phyloP scores from a whole-genome alignment of 2,888 invertebrate genomes.

The Shargacucullia verbasci region DNA sequence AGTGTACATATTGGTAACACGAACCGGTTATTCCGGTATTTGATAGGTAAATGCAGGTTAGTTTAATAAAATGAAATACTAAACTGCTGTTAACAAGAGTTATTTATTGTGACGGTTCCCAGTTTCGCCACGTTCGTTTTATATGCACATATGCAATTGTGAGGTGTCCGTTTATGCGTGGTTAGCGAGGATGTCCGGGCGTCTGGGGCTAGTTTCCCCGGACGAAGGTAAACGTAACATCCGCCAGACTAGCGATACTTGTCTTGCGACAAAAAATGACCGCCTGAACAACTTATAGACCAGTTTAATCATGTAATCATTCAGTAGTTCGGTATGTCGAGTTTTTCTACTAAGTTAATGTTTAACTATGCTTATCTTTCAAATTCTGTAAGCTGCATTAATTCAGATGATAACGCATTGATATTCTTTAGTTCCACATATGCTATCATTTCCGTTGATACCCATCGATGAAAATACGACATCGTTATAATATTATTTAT shows the following conservation, averaged over 20 bases:
- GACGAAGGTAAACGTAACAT: conserved; percentile 50
- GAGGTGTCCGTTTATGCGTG: conserved; percentile 40
- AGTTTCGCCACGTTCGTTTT: conserved; percentile 32
- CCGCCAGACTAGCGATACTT: conserved; percentile 30
- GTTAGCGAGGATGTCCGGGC: conserved; percentile 49
- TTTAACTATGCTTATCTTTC: background rate
- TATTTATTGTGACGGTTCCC: conserved; percentile 3
- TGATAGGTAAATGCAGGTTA: conserved; percentile 24
- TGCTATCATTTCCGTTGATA: conserved; percentile 2
- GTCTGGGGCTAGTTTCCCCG: conserved; percentile 51
- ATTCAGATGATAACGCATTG: conserved; percentile 10
- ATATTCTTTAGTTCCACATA: conserved; percentile 5
- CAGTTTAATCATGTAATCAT: too few relatives aligned
- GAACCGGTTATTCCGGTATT: conserved; percentile 23
- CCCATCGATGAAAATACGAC: background rate
- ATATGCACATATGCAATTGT: conserved; percentile 31
- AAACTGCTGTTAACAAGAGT: conserved; percentile 1
- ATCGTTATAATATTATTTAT: conserved; percentile 8
- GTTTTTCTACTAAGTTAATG: background rate
- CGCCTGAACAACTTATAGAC: conserved; percentile 23
- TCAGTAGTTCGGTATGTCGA: too few relatives aligned
- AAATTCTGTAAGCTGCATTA: background rate
- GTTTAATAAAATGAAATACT: conserved; percentile 26
- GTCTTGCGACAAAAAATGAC: conserved; percentile 39
- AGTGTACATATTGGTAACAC: conserved; percentile 20